Conservation (phyloP, 2,797 vertebrate species). For the Moxostoma hubbsi region DNA sequence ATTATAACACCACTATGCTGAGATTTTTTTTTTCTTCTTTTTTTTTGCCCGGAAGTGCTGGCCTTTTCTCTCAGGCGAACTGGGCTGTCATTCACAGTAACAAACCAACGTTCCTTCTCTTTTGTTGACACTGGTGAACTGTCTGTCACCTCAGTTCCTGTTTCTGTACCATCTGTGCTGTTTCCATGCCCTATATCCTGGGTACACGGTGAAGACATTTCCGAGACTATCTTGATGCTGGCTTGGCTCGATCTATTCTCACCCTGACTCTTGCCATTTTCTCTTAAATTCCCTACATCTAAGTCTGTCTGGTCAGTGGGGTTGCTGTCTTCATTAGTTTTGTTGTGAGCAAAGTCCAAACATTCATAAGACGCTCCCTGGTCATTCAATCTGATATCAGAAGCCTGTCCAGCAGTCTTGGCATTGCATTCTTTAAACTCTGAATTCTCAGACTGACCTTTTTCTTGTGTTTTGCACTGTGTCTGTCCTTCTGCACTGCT, state of each 20-base stretch:
- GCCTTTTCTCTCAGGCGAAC: constrained; percentile 18
- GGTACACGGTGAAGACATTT: constrained; percentile 14
- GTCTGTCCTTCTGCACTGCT: background rate
- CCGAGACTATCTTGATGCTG: constrained; percentile 35
- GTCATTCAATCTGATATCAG: constrained; percentile 10
- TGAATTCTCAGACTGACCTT: constrained; percentile 56
- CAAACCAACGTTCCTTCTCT: constrained; percentile 81
- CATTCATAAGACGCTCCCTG: background rate
- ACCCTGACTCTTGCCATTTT: constrained; percentile 5
- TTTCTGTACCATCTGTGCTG: constrained; percentile 10
- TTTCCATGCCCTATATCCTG: constrained; percentile 7
- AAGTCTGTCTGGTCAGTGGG: background rate
- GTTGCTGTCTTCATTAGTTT: constrained; percentile 3
- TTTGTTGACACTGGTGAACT: constrained; percentile 38
- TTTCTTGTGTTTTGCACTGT: background rate
- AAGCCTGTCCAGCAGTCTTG: constrained; percentile 37
- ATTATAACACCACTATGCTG: background rate
- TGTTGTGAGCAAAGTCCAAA: background rate
- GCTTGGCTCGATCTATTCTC: constrained; percentile 31
- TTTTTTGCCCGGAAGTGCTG: constrained; percentile 65
- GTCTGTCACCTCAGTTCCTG: constrained; percentile 13
- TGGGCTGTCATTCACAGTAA: constrained; percentile 72
- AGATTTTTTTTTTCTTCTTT: constrained; percentile 69
- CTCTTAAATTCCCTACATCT: background rate
- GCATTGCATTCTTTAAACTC: constrained; percentile 11